Evolutionary conservation across 2,113 vertebrate species (phyloP), one percentile per base, ranked within the genome.

Genomic region (Pandion haliaetus): DNA sequence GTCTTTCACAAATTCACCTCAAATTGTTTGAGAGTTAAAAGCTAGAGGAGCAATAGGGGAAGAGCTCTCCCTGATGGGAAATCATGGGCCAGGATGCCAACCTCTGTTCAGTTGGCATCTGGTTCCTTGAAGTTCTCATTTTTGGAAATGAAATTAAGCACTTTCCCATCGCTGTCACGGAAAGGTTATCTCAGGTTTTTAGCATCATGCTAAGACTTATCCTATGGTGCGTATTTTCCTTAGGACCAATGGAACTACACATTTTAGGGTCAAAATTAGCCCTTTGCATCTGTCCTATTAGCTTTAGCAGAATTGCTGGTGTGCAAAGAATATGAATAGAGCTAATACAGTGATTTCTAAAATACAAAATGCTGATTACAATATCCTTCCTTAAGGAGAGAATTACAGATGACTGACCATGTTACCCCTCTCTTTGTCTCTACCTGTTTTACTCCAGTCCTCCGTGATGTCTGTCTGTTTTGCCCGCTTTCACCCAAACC

Each of bases 381-480:
- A 3, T 61, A 23, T 52, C 23, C 40, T 73, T 95, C 38, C 29
- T 32, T 54, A 83, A 66, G 66, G 54, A 91, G 54, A 86, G 40
- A 82, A 78, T 1, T 92, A 72, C 79, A 83, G 49, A 29, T 82
- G 36, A n/a, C 47, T 94, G 65, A 80, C 50, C 62, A 23, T 12
- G 14, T 86, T 82, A 95, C 13, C 17, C 16, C 31, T 91, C 47
- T 78, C 52, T 79, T 88, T 55, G 86, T 90, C 52, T 96, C 82
- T 61, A 3, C 25, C 44, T 90, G 77, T 96, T 93, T 78, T 38
- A 88, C 88, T 95, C 31, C 98, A 99, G 99, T 99, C 99, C 42
- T 99, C 99, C 0, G 99, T 99, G 97, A 99, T 99, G 98, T 99
- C 99, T 0, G 99, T 99, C 93, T 99, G 99, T 91, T 99, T 99